These are phyloP conservation scores for Drosophila fungiperda DNA, from an alignment of 2,888 invertebrate species.

Conservation along the genomic window DNA sequence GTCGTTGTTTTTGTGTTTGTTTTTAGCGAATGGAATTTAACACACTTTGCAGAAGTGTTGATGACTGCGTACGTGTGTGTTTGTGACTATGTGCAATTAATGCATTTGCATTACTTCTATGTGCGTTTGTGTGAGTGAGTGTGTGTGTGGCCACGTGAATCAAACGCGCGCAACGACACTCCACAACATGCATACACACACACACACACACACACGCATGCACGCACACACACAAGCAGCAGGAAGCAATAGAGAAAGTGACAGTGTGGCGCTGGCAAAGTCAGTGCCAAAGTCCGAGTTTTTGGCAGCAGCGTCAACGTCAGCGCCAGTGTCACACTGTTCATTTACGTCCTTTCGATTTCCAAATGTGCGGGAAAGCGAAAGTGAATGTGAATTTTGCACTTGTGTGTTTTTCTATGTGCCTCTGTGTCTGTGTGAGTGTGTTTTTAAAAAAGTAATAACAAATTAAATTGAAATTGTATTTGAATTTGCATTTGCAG, in stretches of 20 bases:
- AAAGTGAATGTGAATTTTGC: constrained; percentile 58
- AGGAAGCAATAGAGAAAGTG: constrained; percentile 56
- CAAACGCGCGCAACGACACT: constrained; percentile 71
- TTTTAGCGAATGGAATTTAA: constrained; percentile 12
- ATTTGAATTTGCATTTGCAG: constrained; percentile 24
- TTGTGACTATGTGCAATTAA: constrained; percentile 32
- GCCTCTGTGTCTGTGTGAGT: background rate
- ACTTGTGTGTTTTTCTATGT: constrained; percentile 1
- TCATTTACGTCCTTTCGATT: constrained; percentile 22
- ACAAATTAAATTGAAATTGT: constrained; percentile 34
- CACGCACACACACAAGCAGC: constrained; percentile 7
- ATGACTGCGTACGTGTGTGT: constrained; percentile 20
- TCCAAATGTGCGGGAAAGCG: constrained; percentile 40
- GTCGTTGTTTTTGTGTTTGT: background rate
- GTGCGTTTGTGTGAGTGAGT: constrained; percentile 21
- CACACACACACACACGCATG: background rate
- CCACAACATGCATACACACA: constrained; percentile 19
- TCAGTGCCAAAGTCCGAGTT: constrained; percentile 34
- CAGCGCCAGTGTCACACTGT: constrained; percentile 24
- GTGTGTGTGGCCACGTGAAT: constrained; percentile 70
- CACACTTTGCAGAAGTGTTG: constrained; percentile 25
- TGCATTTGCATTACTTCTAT: constrained; percentile 43
- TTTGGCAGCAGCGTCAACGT: constrained; percentile 27
- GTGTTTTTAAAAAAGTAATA: constrained; percentile 16
- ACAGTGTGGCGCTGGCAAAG: constrained; percentile 51